Base-by-base conservation (phyloP, 2,888 invertebrate genomes). In the Erebia aethiops region DNA sequence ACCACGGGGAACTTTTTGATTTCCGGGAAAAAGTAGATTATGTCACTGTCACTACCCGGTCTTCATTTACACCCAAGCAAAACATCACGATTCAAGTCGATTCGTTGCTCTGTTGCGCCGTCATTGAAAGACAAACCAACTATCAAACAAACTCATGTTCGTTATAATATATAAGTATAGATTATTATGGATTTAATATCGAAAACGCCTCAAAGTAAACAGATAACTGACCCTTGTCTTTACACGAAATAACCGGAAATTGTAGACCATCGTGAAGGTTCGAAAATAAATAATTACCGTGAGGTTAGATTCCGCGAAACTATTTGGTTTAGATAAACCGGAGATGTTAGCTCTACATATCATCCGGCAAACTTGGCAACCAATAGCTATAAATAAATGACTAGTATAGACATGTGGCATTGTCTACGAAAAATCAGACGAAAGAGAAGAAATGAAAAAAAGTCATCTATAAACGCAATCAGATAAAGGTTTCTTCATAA, bases 271-370 rank as follows among this genome's bases (percentile, higher is more conserved):
- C 78, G 83, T 79, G 81, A 80, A 81, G 78, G 80, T 81, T 79
- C 76, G 78, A 88, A 88, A 87, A 91, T 84, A 88, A 90, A 91
- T 90, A 91, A 81, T 80, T 78, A 80, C 79, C 77, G 77, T 67
- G 78, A 79, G 82, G 83, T 84, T 81, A 84, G 82, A 87, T 92
- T 92, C 92, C 79, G 91, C 90, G 91, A 89, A 92, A 78, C 71
- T 91, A 84, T 92, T 92, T 91, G 84, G 77, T 80, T 84, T 83
- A 91, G 92, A 92, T 93, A 92, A 89, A 85, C 78, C 84, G 87
- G 87, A 83, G 87, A 88, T 89, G 88, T 90, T 88, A 79, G 87
- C 85, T 90, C 87, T 87, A 90, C 90, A 87, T 92, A 89, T 91
- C 88, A 85, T 77, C 80, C 77, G 75, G 87, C 82, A 88, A 92